These are phyloP conservation scores for Paratilapia polleni DNA, from an alignment of 2,113 vertebrate genomes.

Conservation along the genomic window DNA sequence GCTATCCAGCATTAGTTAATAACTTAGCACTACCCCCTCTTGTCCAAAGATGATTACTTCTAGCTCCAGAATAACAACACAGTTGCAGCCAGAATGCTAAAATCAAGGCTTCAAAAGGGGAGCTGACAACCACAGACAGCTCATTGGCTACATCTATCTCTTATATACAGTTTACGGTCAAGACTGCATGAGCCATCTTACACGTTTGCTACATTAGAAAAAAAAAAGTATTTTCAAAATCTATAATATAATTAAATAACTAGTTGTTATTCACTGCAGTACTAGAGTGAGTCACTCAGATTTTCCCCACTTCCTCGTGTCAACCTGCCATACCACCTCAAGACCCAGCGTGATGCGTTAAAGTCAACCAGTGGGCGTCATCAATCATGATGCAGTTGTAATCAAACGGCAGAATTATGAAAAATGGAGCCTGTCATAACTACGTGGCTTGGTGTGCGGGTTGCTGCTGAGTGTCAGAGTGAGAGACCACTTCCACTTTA, in stretches of 20 bases:
- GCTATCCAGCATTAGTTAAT: not conserved
- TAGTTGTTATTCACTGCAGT: not conserved
- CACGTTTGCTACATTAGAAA: not conserved
- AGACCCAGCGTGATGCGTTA: conserved; percentile 32
- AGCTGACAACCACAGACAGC: not conserved
- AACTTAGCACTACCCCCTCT: not conserved
- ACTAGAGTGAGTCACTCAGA: not conserved
- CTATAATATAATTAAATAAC: not conserved
- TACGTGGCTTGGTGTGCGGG: conserved; percentile 40
- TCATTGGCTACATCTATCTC: not conserved
- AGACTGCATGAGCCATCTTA: not conserved
- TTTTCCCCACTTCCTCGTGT: conserved; percentile 37
- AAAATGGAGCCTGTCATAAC: conserved; percentile 79
- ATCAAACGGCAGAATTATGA: conserved; percentile 80
- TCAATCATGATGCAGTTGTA: conserved; percentile 75
- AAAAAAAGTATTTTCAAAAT: not conserved
- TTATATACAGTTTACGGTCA: not conserved
- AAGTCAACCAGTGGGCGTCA: conserved; percentile 68
- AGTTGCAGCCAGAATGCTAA: not conserved
- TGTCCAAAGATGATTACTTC: not conserved
- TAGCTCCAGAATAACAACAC: not conserved
- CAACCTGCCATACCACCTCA: conserved; percentile 28
- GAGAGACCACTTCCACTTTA: conserved; percentile 58
- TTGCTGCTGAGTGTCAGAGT: conserved; percentile 64
- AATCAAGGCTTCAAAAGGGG: too few relatives aligned